Percentiles rank a stretch among this genome's conserved stretches.
These are phyloP conservation scores for Dryoscopus gambensis DNA, from an alignment of 2,113 vertebrate species.

Conservation along the genomic window DNA sequence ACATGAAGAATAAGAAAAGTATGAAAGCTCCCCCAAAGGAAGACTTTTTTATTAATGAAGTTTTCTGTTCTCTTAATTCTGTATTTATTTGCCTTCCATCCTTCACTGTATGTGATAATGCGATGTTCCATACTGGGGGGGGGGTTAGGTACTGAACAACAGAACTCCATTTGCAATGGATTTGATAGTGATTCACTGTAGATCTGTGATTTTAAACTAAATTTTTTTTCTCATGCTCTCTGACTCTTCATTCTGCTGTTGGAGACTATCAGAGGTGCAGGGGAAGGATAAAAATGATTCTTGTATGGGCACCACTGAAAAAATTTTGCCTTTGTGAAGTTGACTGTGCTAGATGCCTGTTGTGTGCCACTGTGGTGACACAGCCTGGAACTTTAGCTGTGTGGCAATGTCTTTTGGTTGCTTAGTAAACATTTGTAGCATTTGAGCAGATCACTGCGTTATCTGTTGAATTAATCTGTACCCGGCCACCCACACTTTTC, in stretches of 20 bases:
- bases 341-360: background rate
- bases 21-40: background rate
- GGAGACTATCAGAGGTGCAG: background rate
- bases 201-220: background rate
- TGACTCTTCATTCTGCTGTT: background rate
- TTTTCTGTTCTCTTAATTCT: background rate
- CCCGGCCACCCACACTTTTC: conserved; percentile 48
- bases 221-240: background rate
- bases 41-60: background rate
- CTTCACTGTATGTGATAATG: background rate
- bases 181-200: background rate
- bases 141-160: background rate
- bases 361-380: background rate
- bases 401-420: background rate
- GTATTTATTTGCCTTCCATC: background rate
- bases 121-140: background rate
- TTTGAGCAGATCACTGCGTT: background rate
- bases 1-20: background rate
- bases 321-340: background rate
- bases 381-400: background rate
- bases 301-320: background rate
- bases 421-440: background rate
- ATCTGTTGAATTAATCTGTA: background rate
- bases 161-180: background rate
- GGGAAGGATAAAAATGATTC: background rate